Percentiles rank a stretch among this genome's conserved stretches.
These are phyloP conservation scores for Yponomeuta malinellus DNA, from an alignment of 2,888 invertebrate species.

Conservation along the genomic window DNA sequence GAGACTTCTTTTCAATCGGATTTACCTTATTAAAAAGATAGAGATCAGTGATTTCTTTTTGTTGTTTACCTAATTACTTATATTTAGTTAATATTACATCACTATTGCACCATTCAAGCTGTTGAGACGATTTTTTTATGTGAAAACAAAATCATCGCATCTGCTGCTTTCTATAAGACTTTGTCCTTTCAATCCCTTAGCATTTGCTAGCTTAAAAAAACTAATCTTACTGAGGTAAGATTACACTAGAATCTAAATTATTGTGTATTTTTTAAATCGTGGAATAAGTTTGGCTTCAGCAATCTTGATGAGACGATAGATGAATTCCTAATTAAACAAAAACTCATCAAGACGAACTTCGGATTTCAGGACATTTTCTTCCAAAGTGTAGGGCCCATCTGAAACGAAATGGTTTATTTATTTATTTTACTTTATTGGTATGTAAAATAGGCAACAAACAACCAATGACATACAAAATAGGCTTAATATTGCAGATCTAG, in stretches of 20 bases:
- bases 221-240: too few species aligned
- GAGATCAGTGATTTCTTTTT: not conserved
- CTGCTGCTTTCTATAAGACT: too few species aligned
- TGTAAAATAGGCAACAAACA: not conserved
- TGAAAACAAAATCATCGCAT: too few species aligned
- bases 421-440: not conserved
- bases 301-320: too few species aligned
- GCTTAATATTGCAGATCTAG: not conserved
- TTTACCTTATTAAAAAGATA: not conserved
- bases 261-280: too few species aligned
- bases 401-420: conserved; percentile 23
- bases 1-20: not conserved
- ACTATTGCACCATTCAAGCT: not conserved
- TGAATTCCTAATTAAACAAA: conserved; percentile 29
- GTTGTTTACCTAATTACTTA: not conserved
- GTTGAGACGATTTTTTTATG: too few species aligned
- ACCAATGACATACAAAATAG: not conserved
- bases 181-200: too few species aligned
- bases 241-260: too few species aligned
- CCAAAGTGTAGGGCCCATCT: conserved; percentile 71
- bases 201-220: too few species aligned
- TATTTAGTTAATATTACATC: not conserved
- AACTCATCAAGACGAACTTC: conserved; percentile 40
- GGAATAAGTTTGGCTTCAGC: too few species aligned
- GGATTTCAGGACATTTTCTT: conserved; percentile 39